Evolutionary conservation across 2,888 invertebrate genomes (phyloP).

Genomic region (Toxonevra muliebris): DNA sequence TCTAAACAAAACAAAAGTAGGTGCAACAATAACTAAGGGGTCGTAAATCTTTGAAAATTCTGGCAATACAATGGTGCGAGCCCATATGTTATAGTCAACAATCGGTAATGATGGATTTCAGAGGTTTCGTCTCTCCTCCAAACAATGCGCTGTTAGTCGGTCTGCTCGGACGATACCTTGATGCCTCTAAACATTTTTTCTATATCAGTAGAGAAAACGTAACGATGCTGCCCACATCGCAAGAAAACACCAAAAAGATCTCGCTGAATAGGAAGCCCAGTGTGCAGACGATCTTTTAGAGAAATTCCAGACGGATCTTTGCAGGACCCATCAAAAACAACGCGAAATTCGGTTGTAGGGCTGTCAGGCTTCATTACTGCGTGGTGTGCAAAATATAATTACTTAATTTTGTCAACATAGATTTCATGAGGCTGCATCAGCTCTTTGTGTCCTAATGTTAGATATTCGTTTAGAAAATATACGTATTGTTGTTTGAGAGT

Average conservation of each 20-base stretch:
- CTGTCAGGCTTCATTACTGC: no score
- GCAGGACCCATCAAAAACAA: conserved; percentile 33
- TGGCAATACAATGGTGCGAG: conserved; percentile 13
- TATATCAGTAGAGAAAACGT: conserved; percentile 28
- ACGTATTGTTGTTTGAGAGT: conserved; percentile 26
- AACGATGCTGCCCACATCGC: conserved; percentile 26
- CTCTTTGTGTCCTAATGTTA: no score
- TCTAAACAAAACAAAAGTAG: no score
- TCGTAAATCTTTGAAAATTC: conserved; percentile 14
- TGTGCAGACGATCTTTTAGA: conserved; percentile 29
- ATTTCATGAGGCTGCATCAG: conserved; percentile 21
- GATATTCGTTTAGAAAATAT: no score
- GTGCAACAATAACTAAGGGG: no score
- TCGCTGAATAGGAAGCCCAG: no score
- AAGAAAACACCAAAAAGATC: conserved; percentile 26
- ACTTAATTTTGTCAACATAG: conserved; percentile 14
- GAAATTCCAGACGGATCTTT: conserved; percentile 27
- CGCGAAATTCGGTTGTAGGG: conserved; percentile 33
- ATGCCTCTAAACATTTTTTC: conserved; percentile 28
- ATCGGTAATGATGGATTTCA: neutral
- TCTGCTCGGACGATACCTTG: neutral
- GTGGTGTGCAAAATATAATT: conserved; percentile 38
- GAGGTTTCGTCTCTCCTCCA: neutral
- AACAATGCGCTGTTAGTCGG: neutral
- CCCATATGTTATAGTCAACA: neutral